Evolutionary conservation across 2,797 vertebrate genomes (phyloP).

Genomic region (Chelon labrosus): DNA sequence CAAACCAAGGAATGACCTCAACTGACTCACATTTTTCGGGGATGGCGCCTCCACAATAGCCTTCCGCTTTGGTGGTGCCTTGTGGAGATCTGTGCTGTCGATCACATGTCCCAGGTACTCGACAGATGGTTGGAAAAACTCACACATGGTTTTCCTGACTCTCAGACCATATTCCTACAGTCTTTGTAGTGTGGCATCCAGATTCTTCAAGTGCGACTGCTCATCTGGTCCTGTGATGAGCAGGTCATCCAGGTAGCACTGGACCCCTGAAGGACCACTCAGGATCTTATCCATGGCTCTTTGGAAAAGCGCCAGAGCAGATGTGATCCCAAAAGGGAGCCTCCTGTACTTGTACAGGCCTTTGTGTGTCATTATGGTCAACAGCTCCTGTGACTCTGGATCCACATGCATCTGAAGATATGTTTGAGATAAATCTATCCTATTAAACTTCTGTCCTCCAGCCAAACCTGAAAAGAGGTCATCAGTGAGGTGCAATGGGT

Average conservation of each 20-base stretch:
- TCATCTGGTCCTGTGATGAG: conserved; percentile 14
- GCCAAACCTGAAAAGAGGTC: conserved; percentile 14
- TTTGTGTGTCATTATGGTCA: conserved; percentile 36
- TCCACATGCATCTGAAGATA: conserved; percentile 32
- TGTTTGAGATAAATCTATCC: conserved; percentile 27
- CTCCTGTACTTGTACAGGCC: conserved; percentile 19
- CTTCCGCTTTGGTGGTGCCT: conserved; percentile 5
- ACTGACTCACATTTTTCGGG: neutral
- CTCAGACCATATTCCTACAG: conserved; percentile 1
- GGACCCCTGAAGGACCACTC: neutral
- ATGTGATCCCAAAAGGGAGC: conserved; percentile 42
- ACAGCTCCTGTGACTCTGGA: conserved; percentile 4
- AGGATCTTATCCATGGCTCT: conserved; percentile 17
- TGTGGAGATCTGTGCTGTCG: neutral
- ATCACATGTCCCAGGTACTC: conserved; percentile 25
- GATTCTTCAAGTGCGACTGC: neutral
- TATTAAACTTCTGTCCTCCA: conserved; percentile 23
- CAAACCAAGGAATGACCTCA: conserved; percentile 3
- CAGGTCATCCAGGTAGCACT: conserved; percentile 9
- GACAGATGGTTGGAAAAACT: conserved; percentile 19
- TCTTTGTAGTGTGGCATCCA: conserved; percentile 11
- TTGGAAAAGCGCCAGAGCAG: conserved; percentile 12
- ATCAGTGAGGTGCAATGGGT: conserved; percentile 17
- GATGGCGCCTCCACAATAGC: conserved; percentile 1
- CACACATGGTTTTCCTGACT: conserved; percentile 21